phyloP scores from a whole-genome alignment of 2,113 vertebrate genomes.

The Phalacrocorax brasilianus region DNA sequence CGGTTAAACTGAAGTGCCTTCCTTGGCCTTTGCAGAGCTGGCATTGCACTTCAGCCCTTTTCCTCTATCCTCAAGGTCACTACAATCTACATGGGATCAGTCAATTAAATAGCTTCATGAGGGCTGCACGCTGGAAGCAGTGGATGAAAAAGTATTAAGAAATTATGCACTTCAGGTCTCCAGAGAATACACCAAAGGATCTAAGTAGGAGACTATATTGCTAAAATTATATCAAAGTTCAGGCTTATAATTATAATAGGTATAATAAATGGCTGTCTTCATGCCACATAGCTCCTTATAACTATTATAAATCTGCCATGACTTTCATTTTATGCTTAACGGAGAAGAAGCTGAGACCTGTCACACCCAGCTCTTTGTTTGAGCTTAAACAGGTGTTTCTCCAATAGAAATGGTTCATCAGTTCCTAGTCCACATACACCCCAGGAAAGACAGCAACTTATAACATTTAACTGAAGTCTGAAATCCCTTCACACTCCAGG shows the following conservation, averaged over 20 bases:
- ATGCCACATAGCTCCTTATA: neutral
- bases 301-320: neutral
- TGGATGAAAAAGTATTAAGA: neutral
- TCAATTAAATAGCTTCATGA: neutral
- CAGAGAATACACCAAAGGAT: neutral
- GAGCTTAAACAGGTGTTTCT: conserved; percentile 20
- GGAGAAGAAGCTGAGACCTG: neutral
- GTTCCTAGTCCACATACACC: neutral
- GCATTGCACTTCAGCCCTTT: neutral
- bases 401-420: neutral
- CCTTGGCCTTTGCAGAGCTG: neutral
- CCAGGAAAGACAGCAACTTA: neutral
- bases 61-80: neutral
- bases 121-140: neutral
- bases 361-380: neutral
- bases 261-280: conserved; percentile 15
- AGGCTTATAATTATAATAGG: neutral
- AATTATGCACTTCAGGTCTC: rapidly evolving
- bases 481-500: conserved; percentile 30
- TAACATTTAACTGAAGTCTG: neutral
- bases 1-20: neutral
- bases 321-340: neutral
- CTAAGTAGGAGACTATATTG: neutral
- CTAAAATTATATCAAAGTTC: neutral
- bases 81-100: neutral